These are phyloP conservation scores for Drosophila paranaensis DNA, from an alignment of 2,888 invertebrate genomes.

Conservation along the genomic window DNA sequence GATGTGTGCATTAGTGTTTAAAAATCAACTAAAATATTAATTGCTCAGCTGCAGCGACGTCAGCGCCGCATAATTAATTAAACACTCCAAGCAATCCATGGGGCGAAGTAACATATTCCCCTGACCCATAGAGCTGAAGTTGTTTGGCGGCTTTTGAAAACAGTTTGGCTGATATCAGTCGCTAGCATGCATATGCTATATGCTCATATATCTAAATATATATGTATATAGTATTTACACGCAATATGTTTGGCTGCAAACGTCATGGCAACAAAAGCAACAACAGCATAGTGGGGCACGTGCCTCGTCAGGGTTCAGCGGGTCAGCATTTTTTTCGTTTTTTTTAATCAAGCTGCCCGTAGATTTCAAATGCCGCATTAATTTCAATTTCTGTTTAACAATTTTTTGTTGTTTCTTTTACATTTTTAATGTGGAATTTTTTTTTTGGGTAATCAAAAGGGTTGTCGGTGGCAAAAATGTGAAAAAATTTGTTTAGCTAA, in stretches of 20 bases:
- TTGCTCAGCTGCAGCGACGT: slow-evolving; percentile 29
- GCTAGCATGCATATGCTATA: not conserved
- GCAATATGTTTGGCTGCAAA: slow-evolving; percentile 53
- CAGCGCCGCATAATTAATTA: slow-evolving; percentile 42
- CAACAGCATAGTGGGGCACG: slow-evolving; percentile 23
- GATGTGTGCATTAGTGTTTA: not conserved
- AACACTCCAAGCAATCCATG: slow-evolving; percentile 21
- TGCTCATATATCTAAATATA: not conserved
- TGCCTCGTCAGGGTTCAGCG: slow-evolving; percentile 50
- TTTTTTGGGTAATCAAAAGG: not conserved
- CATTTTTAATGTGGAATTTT: slow-evolving; percentile 23
- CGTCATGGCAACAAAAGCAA: slow-evolving; percentile 60
- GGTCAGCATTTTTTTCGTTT: slow-evolving; percentile 27
- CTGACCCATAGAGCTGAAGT: slow-evolving; percentile 46
- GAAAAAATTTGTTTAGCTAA: too few species aligned
- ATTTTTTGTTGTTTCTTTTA: slow-evolving; percentile 3
- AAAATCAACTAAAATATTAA: slow-evolving; percentile 26
- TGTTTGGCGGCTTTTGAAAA: slow-evolving; percentile 48
- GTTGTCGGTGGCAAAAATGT: not conserved
- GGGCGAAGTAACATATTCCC: slow-evolving; percentile 12
- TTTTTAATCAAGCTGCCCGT: slow-evolving; percentile 28
- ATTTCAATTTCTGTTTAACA: slow-evolving; percentile 39
- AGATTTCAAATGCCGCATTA: slow-evolving; percentile 46
- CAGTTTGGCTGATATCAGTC: slow-evolving; percentile 11
- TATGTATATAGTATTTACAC: slow-evolving; percentile 32